Conservation (phyloP, 2,113 vertebrate species). For the Halichoerus grypus region DNA sequence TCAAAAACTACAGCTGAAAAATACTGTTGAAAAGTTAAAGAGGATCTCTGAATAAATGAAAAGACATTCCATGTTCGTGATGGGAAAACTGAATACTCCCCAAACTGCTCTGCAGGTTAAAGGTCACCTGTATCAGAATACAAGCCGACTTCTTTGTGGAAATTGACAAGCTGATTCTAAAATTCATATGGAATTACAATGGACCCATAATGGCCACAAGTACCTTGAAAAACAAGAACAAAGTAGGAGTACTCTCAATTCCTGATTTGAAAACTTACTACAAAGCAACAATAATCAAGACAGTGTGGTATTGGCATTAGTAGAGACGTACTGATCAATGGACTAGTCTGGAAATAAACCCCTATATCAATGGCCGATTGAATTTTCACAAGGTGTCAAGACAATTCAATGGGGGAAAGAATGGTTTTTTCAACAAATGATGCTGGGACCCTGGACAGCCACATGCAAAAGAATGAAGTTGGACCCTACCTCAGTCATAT, state of each 20-base stretch:
- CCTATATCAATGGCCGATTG: neutral
- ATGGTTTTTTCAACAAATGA: neutral
- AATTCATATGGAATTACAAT: neutral
- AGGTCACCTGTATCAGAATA: neutral
- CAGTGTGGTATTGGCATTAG: neutral
- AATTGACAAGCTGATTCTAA: neutral
- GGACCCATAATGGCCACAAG: neutral
- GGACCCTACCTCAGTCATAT: neutral
- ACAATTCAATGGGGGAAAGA: neutral
- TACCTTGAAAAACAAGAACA: neutral
- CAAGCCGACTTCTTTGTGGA: neutral
- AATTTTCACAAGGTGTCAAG: neutral
- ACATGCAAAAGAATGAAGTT: neutral
- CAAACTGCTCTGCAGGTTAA: neutral
- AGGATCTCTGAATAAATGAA: neutral
- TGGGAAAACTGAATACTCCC: neutral
- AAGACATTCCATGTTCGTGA: neutral
- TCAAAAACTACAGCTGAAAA: conserved; percentile 4
- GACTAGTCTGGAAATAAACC: neutral
- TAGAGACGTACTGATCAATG: neutral
- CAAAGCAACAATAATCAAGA: neutral
- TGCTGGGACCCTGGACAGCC: neutral
- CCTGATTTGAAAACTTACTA: neutral
- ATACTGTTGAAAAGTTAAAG: neutral
- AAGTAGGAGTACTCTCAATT: neutral